Evolutionary conservation across 2,888 invertebrate species (phyloP).

Genomic region (Agrotis clavis): DNA sequence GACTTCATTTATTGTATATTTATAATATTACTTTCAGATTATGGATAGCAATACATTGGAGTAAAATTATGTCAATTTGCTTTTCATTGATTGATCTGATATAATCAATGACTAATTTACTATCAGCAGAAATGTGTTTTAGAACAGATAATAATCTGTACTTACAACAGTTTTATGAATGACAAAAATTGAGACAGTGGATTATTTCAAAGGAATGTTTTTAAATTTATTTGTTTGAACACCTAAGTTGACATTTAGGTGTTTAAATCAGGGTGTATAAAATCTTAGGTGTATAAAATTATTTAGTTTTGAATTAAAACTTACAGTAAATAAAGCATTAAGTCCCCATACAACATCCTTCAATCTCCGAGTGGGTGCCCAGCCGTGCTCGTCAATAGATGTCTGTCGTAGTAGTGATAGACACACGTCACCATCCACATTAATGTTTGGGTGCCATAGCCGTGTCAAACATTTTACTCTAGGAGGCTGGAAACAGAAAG

Average conservation of each 20-base stretch:
- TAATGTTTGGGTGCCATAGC: conserved; percentile 99
- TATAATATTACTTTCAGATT: background rate
- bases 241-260: too few species aligned
- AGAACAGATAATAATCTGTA: background rate
- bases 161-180: too few species aligned
- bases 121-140: background rate
- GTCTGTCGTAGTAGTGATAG: conserved; percentile 97
- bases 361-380: conserved; percentile 97
- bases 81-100: background rate
- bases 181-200: too few species aligned
- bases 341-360: conserved; percentile 99
- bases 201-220: too few species aligned
- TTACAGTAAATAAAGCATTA: conserved; percentile 97
- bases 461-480: conserved; percentile 97
- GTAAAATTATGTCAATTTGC: background rate
- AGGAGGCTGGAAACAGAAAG: conserved; percentile 94
- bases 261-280: too few species aligned
- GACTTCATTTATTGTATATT: background rate
- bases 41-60: background rate
- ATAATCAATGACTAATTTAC: background rate
- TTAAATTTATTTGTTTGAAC: too few species aligned
- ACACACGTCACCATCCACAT: conserved; percentile 97
- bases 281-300: too few species aligned
- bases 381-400: conserved; percentile 98
- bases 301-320: conserved; percentile 71